Percentiles rank a stretch among this genome's conserved stretches.
These are phyloP conservation scores for Bombylius major DNA, from an alignment of 2,888 invertebrate genomes.

Conservation along the genomic window DNA sequence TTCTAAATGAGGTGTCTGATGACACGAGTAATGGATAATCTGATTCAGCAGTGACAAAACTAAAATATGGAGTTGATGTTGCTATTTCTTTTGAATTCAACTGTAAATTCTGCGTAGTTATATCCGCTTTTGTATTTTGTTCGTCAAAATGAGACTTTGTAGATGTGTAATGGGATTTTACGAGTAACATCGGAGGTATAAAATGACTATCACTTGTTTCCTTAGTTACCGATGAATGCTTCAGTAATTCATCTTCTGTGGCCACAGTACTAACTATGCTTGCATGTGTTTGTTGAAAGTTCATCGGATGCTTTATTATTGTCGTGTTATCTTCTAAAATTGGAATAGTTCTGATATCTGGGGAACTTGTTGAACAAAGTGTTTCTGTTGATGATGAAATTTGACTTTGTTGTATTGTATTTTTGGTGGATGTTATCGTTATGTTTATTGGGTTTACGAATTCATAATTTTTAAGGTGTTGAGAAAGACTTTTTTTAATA, in stretches of 20 bases:
- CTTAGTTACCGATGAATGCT: slow-evolving; percentile 17
- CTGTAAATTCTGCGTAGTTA: neutral
- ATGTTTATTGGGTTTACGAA: slow-evolving; percentile 4
- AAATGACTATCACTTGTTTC: slow-evolving; percentile 34
- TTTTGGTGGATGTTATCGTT: neutral
- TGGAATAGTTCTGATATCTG: slow-evolving; percentile 6
- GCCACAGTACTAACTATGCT: neutral
- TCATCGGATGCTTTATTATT: slow-evolving; percentile 31
- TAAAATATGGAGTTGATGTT: too few species aligned
- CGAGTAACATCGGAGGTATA: slow-evolving; percentile 36
- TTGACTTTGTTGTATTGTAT: neutral
- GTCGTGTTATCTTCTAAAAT: slow-evolving; percentile 13
- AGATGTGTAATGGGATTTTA: slow-evolving; percentile 35
- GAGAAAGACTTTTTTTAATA: slow-evolving; percentile 28
- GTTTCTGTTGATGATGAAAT: neutral
- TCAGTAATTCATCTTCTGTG: slow-evolving; percentile 1
- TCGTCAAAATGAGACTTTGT: slow-evolving; percentile 16
- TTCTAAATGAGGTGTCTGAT: too few species aligned
- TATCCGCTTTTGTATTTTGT: slow-evolving; percentile 4
- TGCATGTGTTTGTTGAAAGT: slow-evolving; percentile 25
- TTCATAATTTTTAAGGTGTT: slow-evolving; percentile 21
- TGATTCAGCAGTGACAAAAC: too few species aligned
- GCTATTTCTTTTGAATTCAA: too few species aligned
- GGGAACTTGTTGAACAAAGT: slow-evolving; percentile 1
- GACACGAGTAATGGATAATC: too few species aligned